Percentiles rank a stretch among this genome's conserved stretches.
These are phyloP conservation scores for Takifugu bimaculatus DNA, from an alignment of 2,113 vertebrate genomes.

Conservation along the genomic window DNA sequence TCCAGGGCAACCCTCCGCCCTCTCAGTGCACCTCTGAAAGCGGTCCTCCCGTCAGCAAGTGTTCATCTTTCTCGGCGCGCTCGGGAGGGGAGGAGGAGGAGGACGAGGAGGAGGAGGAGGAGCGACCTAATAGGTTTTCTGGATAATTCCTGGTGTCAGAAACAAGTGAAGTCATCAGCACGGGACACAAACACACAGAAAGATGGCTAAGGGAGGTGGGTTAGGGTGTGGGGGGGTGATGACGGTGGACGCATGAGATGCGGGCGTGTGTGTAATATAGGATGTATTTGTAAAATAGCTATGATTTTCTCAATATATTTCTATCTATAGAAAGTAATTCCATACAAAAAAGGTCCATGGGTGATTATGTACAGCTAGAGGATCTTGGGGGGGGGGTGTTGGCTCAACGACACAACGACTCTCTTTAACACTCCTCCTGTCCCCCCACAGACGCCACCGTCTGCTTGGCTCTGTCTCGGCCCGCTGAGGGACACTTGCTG, in stretches of 20 bases:
- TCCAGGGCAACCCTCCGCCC: slow-evolving; percentile 55
- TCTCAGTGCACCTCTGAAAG: slow-evolving; percentile 51
- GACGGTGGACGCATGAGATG: slow-evolving; percentile 49
- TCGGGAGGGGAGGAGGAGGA: slow-evolving; percentile 53
- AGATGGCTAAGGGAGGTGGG: slow-evolving; percentile 48
- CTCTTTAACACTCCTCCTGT: slow-evolving; percentile 84
- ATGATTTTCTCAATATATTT: slow-evolving; percentile 59
- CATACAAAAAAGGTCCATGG: slow-evolving; percentile 76
- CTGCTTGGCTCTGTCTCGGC: slow-evolving; percentile 84
- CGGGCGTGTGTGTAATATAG: slow-evolving; percentile 12
- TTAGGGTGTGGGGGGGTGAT: slow-evolving; percentile 15
- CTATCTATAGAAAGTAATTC: slow-evolving; percentile 79
- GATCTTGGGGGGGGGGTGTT: slow-evolving; percentile 59
- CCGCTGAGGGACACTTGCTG: slow-evolving; percentile 79
- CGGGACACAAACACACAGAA: slow-evolving; percentile 54
- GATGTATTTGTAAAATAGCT: slow-evolving; percentile 47
- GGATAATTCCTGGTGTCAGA: slow-evolving; percentile 97
- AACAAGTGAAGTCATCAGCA: slow-evolving; percentile 86
- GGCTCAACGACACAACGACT: slow-evolving; percentile 53
- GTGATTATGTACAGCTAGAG: slow-evolving; percentile 73
- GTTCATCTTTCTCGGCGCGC: slow-evolving; percentile 76
- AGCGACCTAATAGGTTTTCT: slow-evolving; percentile 92
- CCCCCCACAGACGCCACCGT: slow-evolving; percentile 79
- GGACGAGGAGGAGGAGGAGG: slow-evolving; percentile 48
- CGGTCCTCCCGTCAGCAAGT: slow-evolving; percentile 82